A percentile compares a stretch with the other conserved stretches of the same genome.
phyloP scores from a whole-genome alignment of 1,140 invertebrate species.

The Atta texana region DNA sequence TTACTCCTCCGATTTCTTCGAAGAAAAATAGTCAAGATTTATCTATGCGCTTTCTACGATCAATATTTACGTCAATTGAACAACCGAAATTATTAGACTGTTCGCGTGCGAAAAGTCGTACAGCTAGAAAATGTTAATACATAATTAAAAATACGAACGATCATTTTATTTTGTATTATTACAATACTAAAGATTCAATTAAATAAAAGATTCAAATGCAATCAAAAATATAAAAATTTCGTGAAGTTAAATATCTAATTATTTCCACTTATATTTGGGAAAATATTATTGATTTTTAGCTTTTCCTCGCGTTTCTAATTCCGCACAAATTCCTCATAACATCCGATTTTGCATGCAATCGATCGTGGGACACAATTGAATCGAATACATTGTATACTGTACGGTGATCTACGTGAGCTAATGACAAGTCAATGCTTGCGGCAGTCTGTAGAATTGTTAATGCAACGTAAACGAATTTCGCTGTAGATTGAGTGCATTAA shows the following conservation, averaged over 20 bases:
- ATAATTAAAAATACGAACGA: background rate
- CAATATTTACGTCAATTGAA: constrained; percentile 26
- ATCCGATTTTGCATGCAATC: background rate
- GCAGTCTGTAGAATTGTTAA: constrained; percentile 32
- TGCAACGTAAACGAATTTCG: constrained; percentile 53
- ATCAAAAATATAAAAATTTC: background rate
- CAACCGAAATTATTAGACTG: constrained; percentile 19
- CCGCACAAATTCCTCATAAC: background rate
- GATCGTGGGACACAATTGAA: background rate
- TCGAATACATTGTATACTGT: constrained; percentile 6
- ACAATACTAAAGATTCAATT: background rate
- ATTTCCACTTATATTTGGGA: background rate
- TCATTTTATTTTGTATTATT: background rate
- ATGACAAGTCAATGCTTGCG: constrained; percentile 37
- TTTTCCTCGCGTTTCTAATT: background rate
- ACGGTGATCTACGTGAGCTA: constrained; percentile 14
- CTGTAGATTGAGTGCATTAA: constrained; percentile 50
- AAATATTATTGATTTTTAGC: background rate
- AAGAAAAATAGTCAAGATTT: constrained; percentile 50
- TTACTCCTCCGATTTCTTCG: constrained; percentile 17
- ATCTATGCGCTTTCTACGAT: constrained; percentile 14
- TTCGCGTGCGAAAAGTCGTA: too few relatives aligned
- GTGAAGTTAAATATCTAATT: background rate
- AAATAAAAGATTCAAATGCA: background rate
- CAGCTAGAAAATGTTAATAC: too few relatives aligned